Conservation (phyloP, 2,113 vertebrate genomes). For the Neomonachus schauinslandi region DNA sequence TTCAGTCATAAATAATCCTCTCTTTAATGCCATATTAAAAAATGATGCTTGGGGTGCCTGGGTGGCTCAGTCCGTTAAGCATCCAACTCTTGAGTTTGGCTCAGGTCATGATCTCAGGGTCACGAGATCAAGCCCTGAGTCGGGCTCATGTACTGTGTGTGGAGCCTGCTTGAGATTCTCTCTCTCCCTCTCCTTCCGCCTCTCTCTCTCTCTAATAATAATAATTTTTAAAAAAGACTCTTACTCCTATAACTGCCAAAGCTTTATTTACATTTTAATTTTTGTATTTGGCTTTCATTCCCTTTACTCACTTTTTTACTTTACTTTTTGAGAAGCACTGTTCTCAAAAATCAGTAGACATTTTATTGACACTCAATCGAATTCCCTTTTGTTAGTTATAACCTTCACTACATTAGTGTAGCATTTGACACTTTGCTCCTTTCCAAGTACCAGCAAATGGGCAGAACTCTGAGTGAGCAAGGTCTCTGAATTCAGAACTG, state of each 20-base stretch:
- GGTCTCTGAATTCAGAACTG: neutral
- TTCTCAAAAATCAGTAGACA: neutral
- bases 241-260: neutral
- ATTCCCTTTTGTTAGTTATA: neutral
- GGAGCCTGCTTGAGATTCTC: no score
- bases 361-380: neutral
- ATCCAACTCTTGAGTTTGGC: no score
- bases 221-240: no score
- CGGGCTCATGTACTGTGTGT: no score
- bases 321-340: neutral
- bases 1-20: neutral
- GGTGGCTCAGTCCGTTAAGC: no score
- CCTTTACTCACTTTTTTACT: neutral
- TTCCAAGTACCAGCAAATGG: neutral
- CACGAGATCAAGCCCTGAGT: no score
- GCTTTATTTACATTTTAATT: constrained; percentile 6
- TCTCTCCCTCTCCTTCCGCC: no score
- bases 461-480: neutral
- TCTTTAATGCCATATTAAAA: neutral
- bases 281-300: neutral
- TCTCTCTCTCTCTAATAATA: no score
- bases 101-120: no score
- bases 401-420: neutral
- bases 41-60: neutral
- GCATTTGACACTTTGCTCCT: neutral